Evolutionary conservation across 1,140 invertebrate genomes (phyloP), one percentile per base, ranked within the genome.

Genomic region (Luehdorfia chinensis): DNA sequence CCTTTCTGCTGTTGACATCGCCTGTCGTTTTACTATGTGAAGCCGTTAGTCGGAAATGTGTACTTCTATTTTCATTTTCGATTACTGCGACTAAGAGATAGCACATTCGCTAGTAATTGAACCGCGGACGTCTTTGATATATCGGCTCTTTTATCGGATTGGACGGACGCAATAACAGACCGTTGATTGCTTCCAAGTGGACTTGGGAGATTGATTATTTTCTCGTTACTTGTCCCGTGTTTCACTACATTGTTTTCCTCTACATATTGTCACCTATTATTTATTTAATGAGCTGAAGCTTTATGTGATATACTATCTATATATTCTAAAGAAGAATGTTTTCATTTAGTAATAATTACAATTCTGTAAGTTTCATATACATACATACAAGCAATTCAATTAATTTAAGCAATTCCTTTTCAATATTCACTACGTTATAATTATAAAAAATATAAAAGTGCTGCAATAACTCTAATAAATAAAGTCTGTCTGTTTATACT

Each of bases 141-240:
- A 87, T 87, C 83, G 80, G 48, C 67, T 77, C 83, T 83, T 80
- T 84, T 84, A 87, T 87, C 79, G 73, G 73, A 87, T 87, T 79
- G 74, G 73, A 83, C 74, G 75, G 79, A 84, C 83, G 79, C 75
- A 87, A 87, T 87, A 87, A 85, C 77, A 81, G 71, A 81, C 69
- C 66, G 70, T 78, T 87, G 84, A 87, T 87, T 87, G 86, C 75
- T 84, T 83, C 75, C 67, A 77, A 84, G 73, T 79, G 67, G 78
- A 83, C 69, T 76, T 58, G 64, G 73, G 59, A 84, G 76, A 84
- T 85, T 84, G 79, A 84, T 85, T 84, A 84, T 85, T 84, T 85
- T 81, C 79, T 83, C 74, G 75, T 86, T 83, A 80, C 73, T 55
- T 25, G 31, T 51, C 58, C 60, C 27, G 52, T 72, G 59, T 77